Conservation (phyloP, 2,113 vertebrate genomes). For the Rhipidura dahli region DNA sequence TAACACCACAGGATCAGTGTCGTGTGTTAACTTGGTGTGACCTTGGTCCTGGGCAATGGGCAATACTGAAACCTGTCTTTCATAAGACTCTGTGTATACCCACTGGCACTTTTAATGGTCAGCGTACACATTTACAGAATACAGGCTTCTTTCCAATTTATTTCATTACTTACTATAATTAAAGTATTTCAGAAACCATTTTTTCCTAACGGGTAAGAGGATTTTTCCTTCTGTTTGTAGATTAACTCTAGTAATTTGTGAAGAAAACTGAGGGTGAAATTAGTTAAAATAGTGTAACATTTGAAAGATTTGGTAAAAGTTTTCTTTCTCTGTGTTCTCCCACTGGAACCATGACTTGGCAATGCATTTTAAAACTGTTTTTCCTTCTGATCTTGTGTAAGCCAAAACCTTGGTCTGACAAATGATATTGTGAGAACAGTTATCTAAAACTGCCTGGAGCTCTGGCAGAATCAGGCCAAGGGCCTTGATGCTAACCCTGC, state of each 20-base stretch:
- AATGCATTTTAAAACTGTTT: neutral
- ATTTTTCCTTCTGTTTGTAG: neutral
- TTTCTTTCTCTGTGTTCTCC: neutral
- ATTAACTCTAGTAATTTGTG: neutral
- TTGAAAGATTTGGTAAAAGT: neutral
- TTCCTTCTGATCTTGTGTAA: neutral
- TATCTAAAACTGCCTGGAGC: neutral
- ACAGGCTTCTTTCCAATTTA: neutral
- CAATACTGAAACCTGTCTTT: neutral
- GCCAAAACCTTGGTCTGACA: neutral
- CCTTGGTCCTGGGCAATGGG: neutral
- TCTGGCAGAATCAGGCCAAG: neutral
- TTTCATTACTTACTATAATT: neutral
- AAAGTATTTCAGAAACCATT: neutral
- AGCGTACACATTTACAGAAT: neutral
- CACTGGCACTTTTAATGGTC: neutral
- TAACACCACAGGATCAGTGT: neutral
- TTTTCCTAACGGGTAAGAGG: neutral
- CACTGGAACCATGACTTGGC: neutral
- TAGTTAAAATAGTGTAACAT: neutral
- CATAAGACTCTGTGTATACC: neutral
- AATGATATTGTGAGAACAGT: neutral
- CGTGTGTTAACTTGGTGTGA: neutral
- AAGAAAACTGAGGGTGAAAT: neutral
- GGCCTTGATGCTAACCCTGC: neutral